Percentiles rank a stretch among this genome's conserved stretches.
Evolutionary conservation across 2,797 vertebrate genomes (phyloP).

Genomic region (Cephalopachus bancanus): DNA sequence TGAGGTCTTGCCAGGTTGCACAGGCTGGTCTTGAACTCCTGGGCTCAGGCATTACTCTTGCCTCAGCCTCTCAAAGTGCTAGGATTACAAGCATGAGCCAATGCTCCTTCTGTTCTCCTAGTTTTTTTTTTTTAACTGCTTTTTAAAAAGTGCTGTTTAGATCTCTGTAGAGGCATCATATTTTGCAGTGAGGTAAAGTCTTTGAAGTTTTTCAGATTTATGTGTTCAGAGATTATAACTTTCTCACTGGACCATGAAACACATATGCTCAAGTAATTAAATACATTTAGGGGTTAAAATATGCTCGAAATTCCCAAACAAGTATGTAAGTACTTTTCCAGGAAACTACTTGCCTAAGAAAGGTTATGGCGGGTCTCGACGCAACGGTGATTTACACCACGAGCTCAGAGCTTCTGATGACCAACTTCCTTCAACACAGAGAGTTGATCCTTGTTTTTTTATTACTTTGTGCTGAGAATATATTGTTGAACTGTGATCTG

Average conservation of each 20-base stretch:
- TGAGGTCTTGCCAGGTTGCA: no score
- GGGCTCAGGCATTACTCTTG: no score
- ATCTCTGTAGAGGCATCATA: conserved; percentile 48
- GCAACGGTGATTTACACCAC: background rate
- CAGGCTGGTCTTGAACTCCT: no score
- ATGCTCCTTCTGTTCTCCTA: no score
- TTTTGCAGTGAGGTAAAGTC: conserved; percentile 59
- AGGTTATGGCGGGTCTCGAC: background rate
- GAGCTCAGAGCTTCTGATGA: background rate
- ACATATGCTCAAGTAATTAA: conserved; percentile 54
- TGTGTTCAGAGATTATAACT: conserved; percentile 60
- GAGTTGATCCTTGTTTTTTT: background rate
- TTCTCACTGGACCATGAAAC: conserved; percentile 59
- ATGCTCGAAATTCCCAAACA: conserved; percentile 50
- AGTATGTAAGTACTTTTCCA: conserved; percentile 68
- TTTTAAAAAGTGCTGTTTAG: conserved; percentile 30
- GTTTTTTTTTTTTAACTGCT: background rate
- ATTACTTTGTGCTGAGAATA: background rate
- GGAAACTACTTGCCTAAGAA: background rate
- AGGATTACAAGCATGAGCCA: no score
- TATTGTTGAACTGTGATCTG: background rate
- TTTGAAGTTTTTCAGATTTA: conserved; percentile 59
- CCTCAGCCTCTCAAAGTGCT: no score
- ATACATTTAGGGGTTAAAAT: conserved; percentile 62
- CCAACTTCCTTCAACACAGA: background rate